Evolutionary conservation across 1,140 invertebrate genomes (phyloP).

Genomic region (Diprion similis): DNA sequence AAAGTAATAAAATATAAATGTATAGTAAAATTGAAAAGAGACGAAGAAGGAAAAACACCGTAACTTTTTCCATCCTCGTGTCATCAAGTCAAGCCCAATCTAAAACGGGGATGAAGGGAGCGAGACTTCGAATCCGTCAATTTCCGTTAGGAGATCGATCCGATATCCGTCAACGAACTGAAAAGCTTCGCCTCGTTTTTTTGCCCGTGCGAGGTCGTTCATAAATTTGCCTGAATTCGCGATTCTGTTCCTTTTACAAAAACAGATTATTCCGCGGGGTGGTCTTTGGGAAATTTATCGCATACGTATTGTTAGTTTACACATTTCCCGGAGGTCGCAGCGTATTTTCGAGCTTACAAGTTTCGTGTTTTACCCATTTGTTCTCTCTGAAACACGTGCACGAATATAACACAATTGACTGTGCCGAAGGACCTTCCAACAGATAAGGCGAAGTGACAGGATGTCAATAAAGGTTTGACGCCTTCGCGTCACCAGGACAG

Average conservation of each 20-base stretch:
- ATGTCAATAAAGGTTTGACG: background rate
- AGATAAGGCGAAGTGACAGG: background rate
- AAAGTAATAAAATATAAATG: slow-evolving; percentile 3
- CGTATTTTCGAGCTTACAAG: no score
- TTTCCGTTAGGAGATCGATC: slow-evolving; percentile 1
- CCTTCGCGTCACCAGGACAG: background rate
- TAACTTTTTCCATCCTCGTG: background rate
- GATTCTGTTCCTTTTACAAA: no score
- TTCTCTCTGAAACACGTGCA: no score
- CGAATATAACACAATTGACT: no score
- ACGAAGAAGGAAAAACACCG: background rate
- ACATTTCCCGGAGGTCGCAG: no score
- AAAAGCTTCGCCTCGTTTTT: no score
- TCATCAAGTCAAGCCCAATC: background rate
- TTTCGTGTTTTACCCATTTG: no score
- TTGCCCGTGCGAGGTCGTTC: no score
- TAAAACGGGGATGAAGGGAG: background rate
- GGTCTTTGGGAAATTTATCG: no score
- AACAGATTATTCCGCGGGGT: no score
- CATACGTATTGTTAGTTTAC: no score
- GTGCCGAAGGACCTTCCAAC: background rate
- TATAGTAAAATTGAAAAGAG: background rate
- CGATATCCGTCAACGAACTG: background rate
- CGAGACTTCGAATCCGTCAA: background rate
- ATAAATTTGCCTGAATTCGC: no score